Evolutionary conservation across 2,797 vertebrate species (phyloP).

Genomic region (Sebastolobus alascanus): DNA sequence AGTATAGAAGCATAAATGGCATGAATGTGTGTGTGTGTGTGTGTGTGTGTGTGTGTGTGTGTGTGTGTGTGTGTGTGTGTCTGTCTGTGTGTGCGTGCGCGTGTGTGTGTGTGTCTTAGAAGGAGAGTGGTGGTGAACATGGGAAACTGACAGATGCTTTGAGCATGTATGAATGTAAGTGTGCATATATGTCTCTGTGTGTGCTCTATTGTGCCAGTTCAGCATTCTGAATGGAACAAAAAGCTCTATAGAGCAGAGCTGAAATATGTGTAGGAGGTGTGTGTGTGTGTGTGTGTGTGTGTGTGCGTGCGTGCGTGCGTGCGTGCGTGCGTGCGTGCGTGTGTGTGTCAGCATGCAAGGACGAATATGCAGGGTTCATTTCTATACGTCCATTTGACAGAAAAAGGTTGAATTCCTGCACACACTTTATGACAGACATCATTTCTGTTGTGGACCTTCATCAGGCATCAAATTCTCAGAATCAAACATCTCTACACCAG

Average conservation of each 20-base stretch:
- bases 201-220: slow-evolving; percentile 15
- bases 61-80: slow-evolving; percentile 7
- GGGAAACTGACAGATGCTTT: background rate
- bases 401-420: background rate
- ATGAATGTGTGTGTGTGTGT: background rate
- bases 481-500: too few relatives aligned
- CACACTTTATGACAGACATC: too few relatives aligned
- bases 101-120: slow-evolving; percentile 26
- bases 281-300: slow-evolving; percentile 24
- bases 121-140: background rate
- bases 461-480: too few relatives aligned
- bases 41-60: background rate
- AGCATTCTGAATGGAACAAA: slow-evolving; percentile 39
- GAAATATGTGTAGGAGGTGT: slow-evolving; percentile 37
- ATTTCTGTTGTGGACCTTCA: too few relatives aligned
- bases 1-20: background rate
- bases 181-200: slow-evolving; percentile 24
- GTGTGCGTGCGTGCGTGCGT: slow-evolving; percentile 26
- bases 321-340: slow-evolving; percentile 24
- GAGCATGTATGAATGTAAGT: background rate
- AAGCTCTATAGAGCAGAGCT: slow-evolving; percentile 30
- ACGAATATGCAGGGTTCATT: background rate
- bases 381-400: background rate
- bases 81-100: background rate
- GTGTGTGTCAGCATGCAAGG: background rate